Evolutionary conservation across 1,140 invertebrate species (phyloP), one percentile per base, ranked within the genome.

Genomic region (Hyphantria cunea): DNA sequence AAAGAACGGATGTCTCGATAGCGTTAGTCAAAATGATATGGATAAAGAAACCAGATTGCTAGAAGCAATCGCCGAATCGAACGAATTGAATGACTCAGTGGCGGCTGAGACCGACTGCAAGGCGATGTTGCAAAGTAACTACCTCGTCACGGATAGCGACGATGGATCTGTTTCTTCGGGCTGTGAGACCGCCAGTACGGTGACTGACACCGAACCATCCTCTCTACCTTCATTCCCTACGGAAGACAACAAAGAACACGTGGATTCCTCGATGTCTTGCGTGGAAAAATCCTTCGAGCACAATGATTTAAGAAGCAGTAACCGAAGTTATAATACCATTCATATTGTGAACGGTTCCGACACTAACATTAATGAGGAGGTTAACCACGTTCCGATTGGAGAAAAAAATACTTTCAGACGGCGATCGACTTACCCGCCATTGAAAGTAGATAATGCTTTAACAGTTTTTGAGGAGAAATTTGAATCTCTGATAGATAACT

Each of bases 101-200:
- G 70, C 72, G 52, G 59, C 64, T 47, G 68, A 71, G 10, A 64
- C 70, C 12, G 68, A 72, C 11, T 74, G 67, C 47, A 84, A 84
- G 66, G 73, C 79, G 62, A 65, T 82, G 51, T 49, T 78, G 64
- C 68, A 87, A 79, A 85, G 85, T 72, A 91, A 91, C 87, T 92
- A 81, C 84, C 82, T 92, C 79, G 86, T 91, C 77, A 84, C 84
- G 64, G 93, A 94, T 64, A 93, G 93, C 78, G 95, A 96, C 83
- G 95, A 95, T 76, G 95, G 95, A 65, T 93, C 93, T 52, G 94
- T 95, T 75, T 95, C 95, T 51, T 95, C 94, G 63, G 95, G 95
- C 47, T 96, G 95, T 82, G 95, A 96, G 80, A 95, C 95, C 4
- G 94, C 94, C n/a, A 95, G 94, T 78, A 95, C 94, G n/a, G 92